Evolutionary conservation across 2,888 invertebrate genomes (phyloP).

Genomic region (Scelioninae gen. 1): DNA sequence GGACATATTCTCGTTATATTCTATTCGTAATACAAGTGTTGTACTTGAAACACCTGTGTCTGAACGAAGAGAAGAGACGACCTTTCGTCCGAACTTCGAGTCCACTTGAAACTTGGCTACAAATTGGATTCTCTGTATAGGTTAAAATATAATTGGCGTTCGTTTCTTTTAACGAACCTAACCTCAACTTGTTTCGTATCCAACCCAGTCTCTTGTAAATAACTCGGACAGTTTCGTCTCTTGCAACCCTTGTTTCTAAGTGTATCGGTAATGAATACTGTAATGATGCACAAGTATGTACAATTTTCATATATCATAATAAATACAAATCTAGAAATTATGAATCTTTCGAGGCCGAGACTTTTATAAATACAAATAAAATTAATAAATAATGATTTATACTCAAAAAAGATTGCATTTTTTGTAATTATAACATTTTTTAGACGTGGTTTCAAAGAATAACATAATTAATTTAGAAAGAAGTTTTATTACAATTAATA

Average conservation of each 20-base stretch:
- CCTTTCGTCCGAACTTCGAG: slow-evolving; percentile 81
- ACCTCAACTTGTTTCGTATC: slow-evolving; percentile 43
- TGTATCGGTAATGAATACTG: slow-evolving; percentile 40
- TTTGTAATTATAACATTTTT: no score
- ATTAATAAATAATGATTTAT: background rate
- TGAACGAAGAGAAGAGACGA: slow-evolving; percentile 75
- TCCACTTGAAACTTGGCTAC: slow-evolving; percentile 80
- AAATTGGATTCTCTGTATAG: slow-evolving; percentile 80
- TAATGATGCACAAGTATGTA: slow-evolving; percentile 36
- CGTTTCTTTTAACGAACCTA: slow-evolving; percentile 78
- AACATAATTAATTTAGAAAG: no score
- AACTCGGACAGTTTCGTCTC: slow-evolving; percentile 27
- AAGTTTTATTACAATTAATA: no score
- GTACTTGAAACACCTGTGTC: slow-evolving; percentile 70
- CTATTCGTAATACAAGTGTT: slow-evolving; percentile 70
- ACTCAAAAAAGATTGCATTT: no score
- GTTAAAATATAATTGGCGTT: slow-evolving; percentile 83
- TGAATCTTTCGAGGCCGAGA: background rate
- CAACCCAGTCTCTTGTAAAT: slow-evolving; percentile 26
- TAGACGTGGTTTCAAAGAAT: no score
- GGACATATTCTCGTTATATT: slow-evolving; percentile 72
- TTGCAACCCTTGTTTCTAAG: slow-evolving; percentile 36
- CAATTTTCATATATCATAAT: background rate
- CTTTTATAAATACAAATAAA: background rate
- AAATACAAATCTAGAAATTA: background rate